Base-by-base conservation (phyloP, 2,797 vertebrate genomes). In the Sarcophilus harrisii region DNA sequence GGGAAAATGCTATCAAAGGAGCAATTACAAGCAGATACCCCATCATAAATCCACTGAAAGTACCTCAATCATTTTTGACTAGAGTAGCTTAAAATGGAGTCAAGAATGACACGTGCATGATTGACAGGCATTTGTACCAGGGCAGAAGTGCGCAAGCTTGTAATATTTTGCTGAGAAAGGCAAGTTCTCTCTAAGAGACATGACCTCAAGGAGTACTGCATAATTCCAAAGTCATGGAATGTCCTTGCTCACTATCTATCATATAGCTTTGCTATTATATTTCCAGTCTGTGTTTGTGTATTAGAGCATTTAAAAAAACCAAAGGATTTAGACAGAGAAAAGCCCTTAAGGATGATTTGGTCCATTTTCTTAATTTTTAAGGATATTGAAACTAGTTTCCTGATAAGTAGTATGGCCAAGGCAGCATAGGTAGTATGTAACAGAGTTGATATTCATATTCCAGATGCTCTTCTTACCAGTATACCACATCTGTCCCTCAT, bases 1-100 rank as follows among this genome's bases (percentile, higher is more conserved):
- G 9, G 12, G 92, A 95, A 96, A 3, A 12, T 54, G 8, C 16
- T 73, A 90, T 91, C 12, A 8, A 96, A 97, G 95, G 38, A 60
- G 96, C 97, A 58, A 13, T 54, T 49, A 30, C 60, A 11, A 81
- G 38, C 90, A 30, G 62, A 24, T 45, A 38, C 58, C 94, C 66
- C 4, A 2, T 93, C 24, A 87, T 1, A 18, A 60, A 58, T 91
- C 27, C 90, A 2, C 1, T 0, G 21, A 27, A 92, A 93, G 54
- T 92, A 94, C 90, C 94, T 49, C 93, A 45, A 89, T 32, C 10
- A 12, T 30, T 92, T 57, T 90, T 28, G 3, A 16, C 11, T 57
- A 90, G 54, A 90, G 94, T 27, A 57, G 18, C 73, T 97, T 11
- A 59, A 4, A 28, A 18, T 54, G 27, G 92, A 93, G 94, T 93